These are phyloP conservation scores for Morpho deidamia DNA, from an alignment of 2,888 invertebrate species.

Conservation along the genomic window DNA sequence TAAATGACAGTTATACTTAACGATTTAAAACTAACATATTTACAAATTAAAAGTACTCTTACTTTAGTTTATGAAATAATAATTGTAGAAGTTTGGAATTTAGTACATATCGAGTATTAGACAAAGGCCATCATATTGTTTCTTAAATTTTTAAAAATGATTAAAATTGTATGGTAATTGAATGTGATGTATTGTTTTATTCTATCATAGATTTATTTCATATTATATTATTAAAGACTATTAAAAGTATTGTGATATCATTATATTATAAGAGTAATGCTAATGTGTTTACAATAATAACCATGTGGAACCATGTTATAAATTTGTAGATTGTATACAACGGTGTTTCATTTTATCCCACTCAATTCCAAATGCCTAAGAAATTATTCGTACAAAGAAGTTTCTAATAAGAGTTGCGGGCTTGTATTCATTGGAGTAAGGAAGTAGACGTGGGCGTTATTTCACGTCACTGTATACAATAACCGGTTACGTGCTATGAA, in stretches of 20 bases:
- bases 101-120: background rate
- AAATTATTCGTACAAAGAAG: conserved; percentile 12
- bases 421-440: conserved; percentile 11
- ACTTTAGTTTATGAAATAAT: too few relatives aligned
- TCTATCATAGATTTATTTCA: conserved; percentile 23
- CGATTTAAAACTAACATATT: too few relatives aligned
- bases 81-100: background rate
- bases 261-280: conserved; percentile 52
- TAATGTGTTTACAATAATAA: conserved; percentile 43
- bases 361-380: conserved; percentile 1
- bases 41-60: too few relatives aligned
- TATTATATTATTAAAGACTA: conserved; percentile 52
- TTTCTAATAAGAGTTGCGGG: conserved; percentile 13
- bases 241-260: conserved; percentile 72
- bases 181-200: background rate
- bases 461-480: too few relatives aligned
- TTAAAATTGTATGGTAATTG: too few relatives aligned
- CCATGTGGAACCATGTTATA: conserved; percentile 57
- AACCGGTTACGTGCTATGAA: too few relatives aligned
- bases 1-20: too few relatives aligned
- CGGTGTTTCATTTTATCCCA: conserved; percentile 46
- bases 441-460: too few relatives aligned
- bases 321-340: conserved; percentile 45
- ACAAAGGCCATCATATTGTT: background rate
- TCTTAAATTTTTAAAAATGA: too few relatives aligned